Base-by-base conservation (phyloP, 2,113 vertebrate genomes). In the Ctenodactylus gundi region DNA sequence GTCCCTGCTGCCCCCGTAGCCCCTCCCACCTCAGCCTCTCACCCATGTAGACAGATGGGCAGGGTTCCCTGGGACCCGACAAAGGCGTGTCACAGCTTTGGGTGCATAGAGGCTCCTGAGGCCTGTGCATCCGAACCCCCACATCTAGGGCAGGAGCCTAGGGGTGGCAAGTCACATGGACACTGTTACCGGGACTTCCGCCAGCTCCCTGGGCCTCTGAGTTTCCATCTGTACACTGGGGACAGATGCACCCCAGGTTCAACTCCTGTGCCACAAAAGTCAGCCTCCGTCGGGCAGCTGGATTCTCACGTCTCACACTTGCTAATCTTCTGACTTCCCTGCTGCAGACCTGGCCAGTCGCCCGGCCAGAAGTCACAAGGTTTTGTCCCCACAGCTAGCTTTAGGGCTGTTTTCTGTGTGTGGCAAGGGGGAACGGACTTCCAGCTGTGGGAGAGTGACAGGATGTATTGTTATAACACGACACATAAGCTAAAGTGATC, bases 1-100 rank as follows among this genome's bases (percentile, higher is more conserved):
- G 12, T 4, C 46, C 39, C 17, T 1, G 1, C 21, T 49, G 18
- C 64, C 51, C 23, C n/a, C 3, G n/a, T n/a, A n/a, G n/a, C n/a
- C n/a, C n/a, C n/a, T n/a, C n/a, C n/a, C n/a, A n/a, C n/a, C n/a
- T n/a, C n/a, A n/a, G n/a, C n/a, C n/a, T n/a, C n/a, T n/a, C n/a
- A n/a, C n/a, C n/a, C n/a, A n/a, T n/a, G n/a, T n/a, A n/a, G n/a
- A n/a, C n/a, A n/a, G n/a, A n/a, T n/a, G n/a, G n/a, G n/a, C n/a
- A n/a, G n/a, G n/a, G n/a, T n/a, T n/a, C n/a, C n/a, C n/a, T n/a
- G n/a, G n/a, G n/a, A n/a, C n/a, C n/a, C n/a, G n/a, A n/a, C n/a
- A n/a, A n/a, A n/a, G n/a, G n/a, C n/a, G n/a, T n/a, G n/a, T n/a
- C n/a, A n/a, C n/a, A n/a, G n/a, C n/a, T n/a, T n/a, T n/a, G n/a